Evolutionary conservation across 2,888 invertebrate species (phyloP).

Genomic region (Melipona beecheii): DNA sequence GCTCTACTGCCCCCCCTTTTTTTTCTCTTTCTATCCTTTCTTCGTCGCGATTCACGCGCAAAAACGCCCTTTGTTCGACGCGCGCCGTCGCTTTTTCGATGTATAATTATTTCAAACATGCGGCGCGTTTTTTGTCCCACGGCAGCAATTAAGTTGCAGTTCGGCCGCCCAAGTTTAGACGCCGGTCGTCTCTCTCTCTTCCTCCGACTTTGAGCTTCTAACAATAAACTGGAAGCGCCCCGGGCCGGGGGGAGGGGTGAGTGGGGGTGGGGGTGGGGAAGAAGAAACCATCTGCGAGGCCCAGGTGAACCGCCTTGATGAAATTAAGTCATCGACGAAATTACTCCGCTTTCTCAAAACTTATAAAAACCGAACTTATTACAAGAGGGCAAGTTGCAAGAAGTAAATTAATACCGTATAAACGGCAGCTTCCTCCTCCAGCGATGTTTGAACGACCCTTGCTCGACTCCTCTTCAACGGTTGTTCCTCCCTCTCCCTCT

Average conservation of each 20-base stretch:
- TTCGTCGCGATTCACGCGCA: neutral
- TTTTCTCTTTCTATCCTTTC: neutral
- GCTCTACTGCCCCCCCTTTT: neutral
- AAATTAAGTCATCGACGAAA: neutral
- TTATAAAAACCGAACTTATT: neutral
- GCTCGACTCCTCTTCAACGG: neutral
- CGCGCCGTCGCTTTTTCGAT: conserved; percentile 26
- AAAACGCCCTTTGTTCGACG: conserved; percentile 28
- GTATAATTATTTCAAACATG: conserved; percentile 23
- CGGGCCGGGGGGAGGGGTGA: neutral
- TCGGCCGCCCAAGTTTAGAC: neutral
- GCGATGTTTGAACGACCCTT: neutral
- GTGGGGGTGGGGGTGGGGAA: neutral
- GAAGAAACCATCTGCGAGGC: neutral
- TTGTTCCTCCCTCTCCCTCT: neutral
- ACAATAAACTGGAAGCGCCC: neutral
- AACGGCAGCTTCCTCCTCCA: neutral
- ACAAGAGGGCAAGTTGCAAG: neutral
- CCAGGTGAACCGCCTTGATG: neutral
- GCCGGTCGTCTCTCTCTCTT: neutral
- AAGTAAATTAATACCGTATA: neutral
- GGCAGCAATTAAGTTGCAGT: conserved; percentile 18
- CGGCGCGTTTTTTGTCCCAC: conserved; percentile 6
- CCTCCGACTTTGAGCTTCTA: neutral
- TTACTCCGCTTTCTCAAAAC: neutral